A percentile compares a stretch with the other conserved stretches of the same genome.
phyloP scores from a whole-genome alignment of 1,140 invertebrate species.

The Geopemphigus sp. region DNA sequence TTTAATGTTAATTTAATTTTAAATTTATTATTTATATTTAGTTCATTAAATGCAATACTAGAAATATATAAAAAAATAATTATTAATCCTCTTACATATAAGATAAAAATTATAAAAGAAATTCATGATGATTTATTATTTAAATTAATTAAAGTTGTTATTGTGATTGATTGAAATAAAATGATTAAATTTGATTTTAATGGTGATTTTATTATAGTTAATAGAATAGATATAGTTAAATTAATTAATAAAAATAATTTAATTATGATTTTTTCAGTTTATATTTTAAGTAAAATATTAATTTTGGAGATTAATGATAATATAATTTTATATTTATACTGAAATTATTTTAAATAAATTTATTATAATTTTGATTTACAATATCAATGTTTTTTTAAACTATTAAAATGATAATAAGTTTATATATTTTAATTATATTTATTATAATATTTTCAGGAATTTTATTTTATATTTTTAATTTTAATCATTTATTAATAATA shows the following conservation, averaged over 20 bases:
- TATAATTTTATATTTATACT: constrained; percentile 3
- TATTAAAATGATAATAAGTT: not conserved
- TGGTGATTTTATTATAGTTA: constrained; percentile 15
- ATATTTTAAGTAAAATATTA: constrained; percentile 18
- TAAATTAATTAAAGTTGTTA: not conserved
- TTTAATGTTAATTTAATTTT: not conserved
- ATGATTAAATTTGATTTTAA: not conserved
- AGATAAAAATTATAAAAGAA: constrained; percentile 10
- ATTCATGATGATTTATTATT: constrained; percentile 7
- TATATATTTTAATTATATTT: not conserved
- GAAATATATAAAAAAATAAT: constrained; percentile 14
- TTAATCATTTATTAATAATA: constrained; percentile 30
- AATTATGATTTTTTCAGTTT: constrained; percentile 5
- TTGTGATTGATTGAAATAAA: not conserved
- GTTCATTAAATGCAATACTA: constrained; percentile 14
- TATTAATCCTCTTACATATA: constrained; percentile 4
- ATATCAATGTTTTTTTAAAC: constrained; percentile 15
- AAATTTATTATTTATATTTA: not conserved
- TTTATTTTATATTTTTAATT: constrained; percentile 33
- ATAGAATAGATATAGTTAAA: not conserved
- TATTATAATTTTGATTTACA: constrained; percentile 21
- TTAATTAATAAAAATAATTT: not conserved
- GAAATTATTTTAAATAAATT: not conserved
- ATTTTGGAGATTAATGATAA: constrained; percentile 24
- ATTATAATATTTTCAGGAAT: not conserved